These are phyloP conservation scores for Turritopsis rubra DNA, from an alignment of 30 jellyfish, hydroid and myxozoan species.

Conservation along the genomic window DNA sequence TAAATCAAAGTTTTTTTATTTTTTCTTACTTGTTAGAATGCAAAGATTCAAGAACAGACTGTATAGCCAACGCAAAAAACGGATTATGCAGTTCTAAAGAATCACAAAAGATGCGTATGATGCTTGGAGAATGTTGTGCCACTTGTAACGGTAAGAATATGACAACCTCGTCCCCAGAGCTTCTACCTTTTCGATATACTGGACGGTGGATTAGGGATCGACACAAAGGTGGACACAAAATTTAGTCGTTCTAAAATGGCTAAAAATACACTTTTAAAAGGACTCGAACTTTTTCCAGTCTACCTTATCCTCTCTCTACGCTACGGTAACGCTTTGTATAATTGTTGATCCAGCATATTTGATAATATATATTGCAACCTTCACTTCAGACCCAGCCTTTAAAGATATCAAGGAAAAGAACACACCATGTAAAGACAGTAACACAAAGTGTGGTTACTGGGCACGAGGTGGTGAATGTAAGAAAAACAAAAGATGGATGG, in stretches of 20 bases:
- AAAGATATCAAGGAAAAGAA: background rate
- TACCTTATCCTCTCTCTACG: background rate
- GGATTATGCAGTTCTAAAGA: background rate
- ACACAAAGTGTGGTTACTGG: background rate
- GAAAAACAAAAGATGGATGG: background rate
- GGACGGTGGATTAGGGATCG: too few relatives aligned
- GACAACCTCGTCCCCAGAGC: too few relatives aligned
- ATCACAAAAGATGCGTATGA: background rate
- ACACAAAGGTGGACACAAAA: too few relatives aligned
- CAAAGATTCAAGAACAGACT: background rate
- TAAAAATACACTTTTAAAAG: too few relatives aligned
- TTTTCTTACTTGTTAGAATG: background rate
- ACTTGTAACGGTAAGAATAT: constrained; percentile 10
- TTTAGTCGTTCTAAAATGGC: background rate
- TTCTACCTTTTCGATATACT: too few relatives aligned
- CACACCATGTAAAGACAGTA: background rate
- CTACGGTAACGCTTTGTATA: background rate
- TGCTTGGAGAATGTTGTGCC: constrained; percentile 11
- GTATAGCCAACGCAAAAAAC: background rate
- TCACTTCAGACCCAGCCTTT: background rate
- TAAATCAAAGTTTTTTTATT: too few relatives aligned
- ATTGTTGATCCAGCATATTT: background rate
- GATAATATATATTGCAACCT: background rate
- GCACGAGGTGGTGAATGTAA: background rate
- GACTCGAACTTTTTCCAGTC: background rate